Percentiles rank a stretch among this genome's conserved stretches.
phyloP scores from a whole-genome alignment of 1,140 invertebrate genomes.

The Carposina sasakii region DNA sequence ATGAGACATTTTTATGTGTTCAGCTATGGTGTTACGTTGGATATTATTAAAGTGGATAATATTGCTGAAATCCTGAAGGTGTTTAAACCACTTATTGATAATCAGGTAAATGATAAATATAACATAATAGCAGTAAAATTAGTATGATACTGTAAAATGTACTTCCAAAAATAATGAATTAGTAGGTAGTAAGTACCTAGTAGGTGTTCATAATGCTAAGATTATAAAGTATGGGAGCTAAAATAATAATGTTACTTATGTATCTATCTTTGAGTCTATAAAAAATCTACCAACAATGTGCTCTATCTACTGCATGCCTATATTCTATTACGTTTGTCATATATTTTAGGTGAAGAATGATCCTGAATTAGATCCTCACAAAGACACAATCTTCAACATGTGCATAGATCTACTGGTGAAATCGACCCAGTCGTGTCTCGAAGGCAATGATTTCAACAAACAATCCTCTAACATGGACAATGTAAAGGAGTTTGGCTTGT shows the following conservation, averaged over 20 bases:
- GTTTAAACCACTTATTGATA: slow-evolving; percentile 41
- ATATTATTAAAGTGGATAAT: slow-evolving; percentile 45
- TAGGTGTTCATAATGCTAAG: too few relatives aligned
- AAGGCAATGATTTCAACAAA: slow-evolving; percentile 65
- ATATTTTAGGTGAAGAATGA: slow-evolving; percentile 45
- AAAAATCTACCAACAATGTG: too few relatives aligned
- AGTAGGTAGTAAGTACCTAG: too few relatives aligned
- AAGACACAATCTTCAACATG: slow-evolving; percentile 66
- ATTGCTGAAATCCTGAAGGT: slow-evolving; percentile 34
- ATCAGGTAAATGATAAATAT: slow-evolving; percentile 45
- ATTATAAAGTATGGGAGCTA: too few relatives aligned
- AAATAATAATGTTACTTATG: too few relatives aligned
- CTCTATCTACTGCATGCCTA: too few relatives aligned
- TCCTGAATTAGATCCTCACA: slow-evolving; percentile 40
- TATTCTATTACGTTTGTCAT: too few relatives aligned
- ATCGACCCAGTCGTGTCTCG: slow-evolving; percentile 67
- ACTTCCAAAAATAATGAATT: too few relatives aligned
- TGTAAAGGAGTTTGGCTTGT: slow-evolving; percentile 70
- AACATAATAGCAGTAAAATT: too few relatives aligned
- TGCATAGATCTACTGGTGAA: slow-evolving; percentile 70
- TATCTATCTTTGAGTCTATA: too few relatives aligned
- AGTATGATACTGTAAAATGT: too few relatives aligned
- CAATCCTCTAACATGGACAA: slow-evolving; percentile 72
- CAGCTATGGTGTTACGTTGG: slow-evolving; percentile 36
- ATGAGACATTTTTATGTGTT: slow-evolving; percentile 60